Percentiles rank a stretch among this genome's conserved stretches.
These are phyloP conservation scores for Gibbula magus DNA, from an alignment of 2,888 invertebrate species.

Conservation along the genomic window DNA sequence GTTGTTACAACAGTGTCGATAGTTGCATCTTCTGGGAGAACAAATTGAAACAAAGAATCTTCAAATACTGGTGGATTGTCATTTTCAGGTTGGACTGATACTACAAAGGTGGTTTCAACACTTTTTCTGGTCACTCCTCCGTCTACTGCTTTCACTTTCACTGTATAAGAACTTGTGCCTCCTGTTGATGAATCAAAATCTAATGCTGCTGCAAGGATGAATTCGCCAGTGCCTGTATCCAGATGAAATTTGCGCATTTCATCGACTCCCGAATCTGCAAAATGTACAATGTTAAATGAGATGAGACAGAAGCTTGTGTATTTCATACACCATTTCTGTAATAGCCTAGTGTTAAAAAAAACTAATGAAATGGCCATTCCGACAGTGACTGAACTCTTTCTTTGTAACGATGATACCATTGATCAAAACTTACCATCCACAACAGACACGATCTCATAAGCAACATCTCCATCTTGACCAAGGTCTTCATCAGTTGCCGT, in stretches of 20 bases:
- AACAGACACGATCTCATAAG: not conserved
- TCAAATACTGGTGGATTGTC: not conserved
- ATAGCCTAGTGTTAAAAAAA: too few relatives aligned
- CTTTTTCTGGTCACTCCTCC: not conserved
- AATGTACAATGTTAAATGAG: too few relatives aligned
- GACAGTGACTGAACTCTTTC: too few relatives aligned
- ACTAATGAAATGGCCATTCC: too few relatives aligned
- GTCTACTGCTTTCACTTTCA: not conserved
- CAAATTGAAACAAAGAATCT: not conserved
- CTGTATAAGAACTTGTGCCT: not conserved
- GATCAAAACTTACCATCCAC: not conserved
- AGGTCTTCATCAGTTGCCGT: not conserved
- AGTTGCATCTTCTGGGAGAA: not conserved
- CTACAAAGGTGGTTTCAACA: not conserved
- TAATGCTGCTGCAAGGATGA: not conserved
- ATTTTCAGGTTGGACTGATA: not conserved
- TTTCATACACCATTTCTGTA: too few relatives aligned
- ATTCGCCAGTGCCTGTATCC: not conserved
- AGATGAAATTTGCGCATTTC: not conserved
- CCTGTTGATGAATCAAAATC: not conserved
- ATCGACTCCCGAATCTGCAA: too few relatives aligned
- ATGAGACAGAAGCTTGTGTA: too few relatives aligned
- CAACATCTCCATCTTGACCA: not conserved
- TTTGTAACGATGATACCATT: too few relatives aligned
- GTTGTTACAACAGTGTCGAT: not conserved